Percentiles rank a stretch among this genome's conserved stretches.
phyloP scores from a whole-genome alignment of 2,113 vertebrate species.

The Pholis gunnellus region DNA sequence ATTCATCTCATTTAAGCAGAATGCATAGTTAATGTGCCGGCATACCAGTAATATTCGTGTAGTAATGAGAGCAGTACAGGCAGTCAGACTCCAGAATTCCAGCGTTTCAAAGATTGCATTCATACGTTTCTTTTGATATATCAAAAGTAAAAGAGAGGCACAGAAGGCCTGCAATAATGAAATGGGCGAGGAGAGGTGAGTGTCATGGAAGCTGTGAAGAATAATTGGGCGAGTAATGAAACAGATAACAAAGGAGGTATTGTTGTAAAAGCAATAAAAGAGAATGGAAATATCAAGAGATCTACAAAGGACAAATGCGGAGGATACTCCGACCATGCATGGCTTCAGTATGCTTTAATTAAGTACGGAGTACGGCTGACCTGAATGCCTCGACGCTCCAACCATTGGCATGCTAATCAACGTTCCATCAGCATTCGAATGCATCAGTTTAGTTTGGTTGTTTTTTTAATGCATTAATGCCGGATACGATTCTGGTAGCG shows the following conservation, averaged over 20 bases:
- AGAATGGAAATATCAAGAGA: conserved; percentile 9
- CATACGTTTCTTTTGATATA: conserved; percentile 33
- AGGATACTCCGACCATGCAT: background rate
- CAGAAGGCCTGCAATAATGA: conserved; percentile 19
- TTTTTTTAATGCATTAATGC: no score
- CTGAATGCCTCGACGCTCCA: no score
- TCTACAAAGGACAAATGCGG: background rate
- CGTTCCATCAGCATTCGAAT: no score
- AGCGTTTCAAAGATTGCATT: conserved; percentile 41
- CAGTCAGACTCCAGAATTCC: background rate
- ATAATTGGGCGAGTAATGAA: conserved; percentile 36
- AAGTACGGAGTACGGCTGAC: background rate
- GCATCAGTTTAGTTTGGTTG: no score
- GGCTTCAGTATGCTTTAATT: background rate
- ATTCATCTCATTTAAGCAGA: conserved; percentile 34
- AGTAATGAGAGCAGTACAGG: conserved; percentile 10
- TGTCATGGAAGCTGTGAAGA: conserved; percentile 32
- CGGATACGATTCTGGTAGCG: background rate
- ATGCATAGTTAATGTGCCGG: conserved; percentile 22
- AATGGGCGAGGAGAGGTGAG: conserved; percentile 1
- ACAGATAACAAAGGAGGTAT: conserved; percentile 7
- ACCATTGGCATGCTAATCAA: background rate
- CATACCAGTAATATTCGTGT: conserved; percentile 11
- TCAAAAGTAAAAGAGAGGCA: conserved; percentile 26
- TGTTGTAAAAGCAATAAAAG: conserved; percentile 35